Base-by-base conservation (phyloP, 1,140 invertebrate genomes). In the Phocides pigmalion region DNA sequence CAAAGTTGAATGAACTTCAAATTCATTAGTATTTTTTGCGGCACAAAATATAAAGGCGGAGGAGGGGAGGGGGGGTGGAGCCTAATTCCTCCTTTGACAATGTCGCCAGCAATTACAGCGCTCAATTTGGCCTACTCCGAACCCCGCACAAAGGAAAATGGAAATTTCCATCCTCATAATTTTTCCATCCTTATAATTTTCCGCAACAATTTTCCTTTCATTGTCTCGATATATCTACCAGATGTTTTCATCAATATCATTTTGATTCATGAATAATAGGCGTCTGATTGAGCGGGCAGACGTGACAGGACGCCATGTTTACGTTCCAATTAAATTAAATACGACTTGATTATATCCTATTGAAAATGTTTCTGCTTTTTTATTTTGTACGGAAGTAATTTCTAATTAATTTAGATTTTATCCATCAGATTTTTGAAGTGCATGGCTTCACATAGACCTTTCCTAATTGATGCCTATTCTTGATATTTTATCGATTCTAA, bases 1-100 rank as follows among this genome's bases (percentile, higher is more conserved):
- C 37, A 42, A 25, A 42, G 35, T 20, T 2, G 37, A 42, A 9
- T 9, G 25, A 42, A 22, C 51, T 39, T 20, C 9, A 56, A 41
- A 56, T 41, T 42, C 51, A 56, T 56, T 56, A 56, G 51, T 56
- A 56, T 53, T 56, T 54, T 56, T 56, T 51, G 37, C 1, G 51
- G 37, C 51, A 42, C 35, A 22, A 19, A 54, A 42, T 41, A 56
- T 56, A 56, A 56, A 42, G 53, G 39, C 19, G 19, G 14, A 8
- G 50, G 22, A 14, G 9, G 50, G 32, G 22, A 15, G 39, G 39
- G 3, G 39, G 50, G 28, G 42, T 8, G 53, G 37, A 11, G 53
- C 20, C 53, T 22, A 22, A 58, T 32, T 44, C 39, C 39, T 56
- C 53, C 16, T 58, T 25, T 44, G 53, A 44, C 53, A 32, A 39